Evolutionary conservation across 2,113 vertebrate species (phyloP), one percentile per base, ranked within the genome.

Genomic region (Brienomyrus longianalis): DNA sequence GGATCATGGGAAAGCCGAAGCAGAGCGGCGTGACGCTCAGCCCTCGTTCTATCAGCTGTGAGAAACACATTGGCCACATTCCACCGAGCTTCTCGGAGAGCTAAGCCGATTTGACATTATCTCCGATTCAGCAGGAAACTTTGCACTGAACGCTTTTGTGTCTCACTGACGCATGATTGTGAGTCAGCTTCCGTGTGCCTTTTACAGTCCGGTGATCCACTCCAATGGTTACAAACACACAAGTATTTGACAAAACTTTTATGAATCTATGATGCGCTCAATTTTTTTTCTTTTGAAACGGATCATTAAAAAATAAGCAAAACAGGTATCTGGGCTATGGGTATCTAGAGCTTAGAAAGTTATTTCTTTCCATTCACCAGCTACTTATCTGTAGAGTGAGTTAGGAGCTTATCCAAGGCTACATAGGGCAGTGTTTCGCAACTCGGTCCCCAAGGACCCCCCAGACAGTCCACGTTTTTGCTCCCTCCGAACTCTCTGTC

Each of bases 121-220:
- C 47, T 66, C 66, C 21, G 31, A 90, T 54, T 90, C 89, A 90
- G 89, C 89, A 90, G 85, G 47, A 90, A 87, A 77, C 89, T 87
- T 87, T 83, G 85, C 59, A 87, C 56, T 50, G 27, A 62, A 51
- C 27, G 21, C 51, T 74, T 23, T 21, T 66, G 31, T 74, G 62
- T 74, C 83, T 47, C 62, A 35, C 1, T n/a, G 47, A 27, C 50
- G 19, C 50, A 45, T 23, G 31, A 35, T 50, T 56, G 70, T 39
- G 88, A 84, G 7, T 31, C 70, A 15, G 51, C 43, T 17, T 83
- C 77, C 21, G 1, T 54, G 39, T 35, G 31, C 10, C 45, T 39
- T 13, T 13, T 39, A 43, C 35, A 70, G 10, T 70, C n/a, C n/a
- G 4, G 62, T 13, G 62, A 70, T 31, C 59, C 59, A 27, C n/a